These are phyloP conservation scores for Apis florea DNA, from an alignment of 1,140 invertebrate genomes.

Conservation along the genomic window DNA sequence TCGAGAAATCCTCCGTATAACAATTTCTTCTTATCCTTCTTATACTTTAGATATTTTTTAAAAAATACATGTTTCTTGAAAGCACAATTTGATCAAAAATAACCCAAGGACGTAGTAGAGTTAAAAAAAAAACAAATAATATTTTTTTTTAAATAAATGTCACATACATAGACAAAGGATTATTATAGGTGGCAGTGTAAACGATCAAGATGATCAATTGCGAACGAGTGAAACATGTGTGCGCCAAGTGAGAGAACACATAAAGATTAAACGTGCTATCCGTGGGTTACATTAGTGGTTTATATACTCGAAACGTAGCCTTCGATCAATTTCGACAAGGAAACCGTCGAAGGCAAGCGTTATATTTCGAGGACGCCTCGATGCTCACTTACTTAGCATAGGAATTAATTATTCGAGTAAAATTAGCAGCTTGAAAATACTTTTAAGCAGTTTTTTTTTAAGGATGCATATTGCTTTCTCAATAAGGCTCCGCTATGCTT, in stretches of 20 bases:
- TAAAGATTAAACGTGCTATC: constrained; percentile 25
- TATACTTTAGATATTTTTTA: too few relatives aligned
- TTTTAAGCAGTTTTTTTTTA: constrained; percentile 62
- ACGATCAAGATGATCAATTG: not conserved
- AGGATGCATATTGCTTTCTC: constrained; percentile 72
- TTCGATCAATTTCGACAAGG: not conserved
- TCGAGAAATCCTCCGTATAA: too few relatives aligned
- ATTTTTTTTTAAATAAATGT: not conserved
- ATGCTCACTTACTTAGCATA: constrained; percentile 37
- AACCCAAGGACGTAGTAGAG: too few relatives aligned
- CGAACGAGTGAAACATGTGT: not conserved
- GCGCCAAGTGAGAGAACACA: not conserved
- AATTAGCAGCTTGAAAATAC: constrained; percentile 67
- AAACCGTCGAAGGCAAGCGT: not conserved
- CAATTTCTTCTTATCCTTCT: too few relatives aligned
- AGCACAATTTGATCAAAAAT: too few relatives aligned
- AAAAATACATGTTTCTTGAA: too few relatives aligned
- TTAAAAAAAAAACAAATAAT: not conserved
- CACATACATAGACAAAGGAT: not conserved
- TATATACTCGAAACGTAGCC: not conserved
- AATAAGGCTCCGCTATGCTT: constrained; percentile 72
- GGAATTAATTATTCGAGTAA: constrained; percentile 62
- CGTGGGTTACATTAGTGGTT: constrained; percentile 31
- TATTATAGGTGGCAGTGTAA: constrained; percentile 8
- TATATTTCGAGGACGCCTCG: constrained; percentile 2